Conservation (phyloP, 2,797 vertebrate genomes). For the Gymnocypris eckloni region DNA sequence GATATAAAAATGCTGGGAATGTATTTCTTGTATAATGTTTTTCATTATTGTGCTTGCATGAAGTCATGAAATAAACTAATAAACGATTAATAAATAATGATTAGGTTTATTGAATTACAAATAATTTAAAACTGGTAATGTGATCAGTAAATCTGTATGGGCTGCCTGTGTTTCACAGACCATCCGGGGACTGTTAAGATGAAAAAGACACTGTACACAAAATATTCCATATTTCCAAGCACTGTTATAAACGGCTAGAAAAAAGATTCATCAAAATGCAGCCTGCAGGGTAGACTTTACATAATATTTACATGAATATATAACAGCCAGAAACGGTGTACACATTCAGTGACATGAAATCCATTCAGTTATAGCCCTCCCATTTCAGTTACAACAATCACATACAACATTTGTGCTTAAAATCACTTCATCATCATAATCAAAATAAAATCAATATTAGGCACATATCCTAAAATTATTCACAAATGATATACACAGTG, state of each 20-base stretch:
- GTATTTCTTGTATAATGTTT: not conserved
- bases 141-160: slow-evolving; percentile 88
- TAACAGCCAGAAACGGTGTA: slow-evolving; percentile 91
- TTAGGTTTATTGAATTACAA: slow-evolving; percentile 97
- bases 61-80: slow-evolving; percentile 44
- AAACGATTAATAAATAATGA: slow-evolving; percentile 92
- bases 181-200: slow-evolving; percentile 80
- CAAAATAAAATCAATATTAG: slow-evolving; percentile 69
- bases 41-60: not conserved
- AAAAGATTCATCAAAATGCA: slow-evolving; percentile 93
- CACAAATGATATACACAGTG: slow-evolving; percentile 78
- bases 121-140: slow-evolving; percentile 99
- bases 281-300: slow-evolving; percentile 84
- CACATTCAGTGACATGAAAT: slow-evolving; percentile 81
- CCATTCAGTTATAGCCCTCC: slow-evolving; percentile 21
- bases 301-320: slow-evolving; percentile 92
- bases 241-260: slow-evolving; percentile 96
- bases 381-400: slow-evolving; percentile 59
- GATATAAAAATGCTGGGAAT: not conserved
- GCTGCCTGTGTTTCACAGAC: slow-evolving; percentile 79
- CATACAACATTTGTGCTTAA: slow-evolving; percentile 53
- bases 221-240: slow-evolving; percentile 92
- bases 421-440: slow-evolving; percentile 68
- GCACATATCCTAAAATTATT: slow-evolving; percentile 71
- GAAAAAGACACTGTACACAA: slow-evolving; percentile 91